phyloP scores from a whole-genome alignment of 2,113 vertebrate genomes.

The Ranitomeya variabilis region DNA sequence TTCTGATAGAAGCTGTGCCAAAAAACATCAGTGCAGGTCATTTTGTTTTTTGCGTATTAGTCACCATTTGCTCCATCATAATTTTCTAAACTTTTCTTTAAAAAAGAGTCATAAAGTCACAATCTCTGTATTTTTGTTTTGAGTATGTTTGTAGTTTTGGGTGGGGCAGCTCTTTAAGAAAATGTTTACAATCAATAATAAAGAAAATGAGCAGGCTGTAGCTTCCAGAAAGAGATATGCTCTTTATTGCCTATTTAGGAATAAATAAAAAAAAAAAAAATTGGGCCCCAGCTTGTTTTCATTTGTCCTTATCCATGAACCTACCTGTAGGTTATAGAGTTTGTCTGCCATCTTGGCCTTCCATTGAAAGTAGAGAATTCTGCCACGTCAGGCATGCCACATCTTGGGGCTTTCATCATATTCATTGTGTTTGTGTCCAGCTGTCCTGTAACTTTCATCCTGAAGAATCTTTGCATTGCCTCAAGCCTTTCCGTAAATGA shows the following conservation, averaged over 20 bases:
- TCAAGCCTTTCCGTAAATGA: conserved; percentile 64
- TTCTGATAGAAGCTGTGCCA: too few relatives aligned
- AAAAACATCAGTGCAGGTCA: too few relatives aligned
- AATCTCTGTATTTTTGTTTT: too few relatives aligned
- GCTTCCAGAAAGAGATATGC: neutral
- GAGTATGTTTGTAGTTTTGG: neutral
- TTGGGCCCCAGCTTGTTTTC: too few relatives aligned
- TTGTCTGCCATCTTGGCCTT: conserved; percentile 69
- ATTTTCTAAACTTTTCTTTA: too few relatives aligned
- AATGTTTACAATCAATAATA: neutral
- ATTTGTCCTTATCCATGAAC: neutral
- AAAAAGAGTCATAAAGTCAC: too few relatives aligned
- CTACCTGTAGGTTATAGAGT: conserved; percentile 71
- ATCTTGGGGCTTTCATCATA: conserved; percentile 65
- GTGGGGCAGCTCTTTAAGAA: neutral
- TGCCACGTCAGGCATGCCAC: conserved; percentile 69
- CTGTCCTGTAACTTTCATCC: conserved; percentile 63
- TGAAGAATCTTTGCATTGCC: conserved; percentile 68
- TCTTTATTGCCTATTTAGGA: neutral
- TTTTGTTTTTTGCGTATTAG: too few relatives aligned
- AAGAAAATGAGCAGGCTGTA: neutral
- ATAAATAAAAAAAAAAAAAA: too few relatives aligned
- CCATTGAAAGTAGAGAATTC: conserved; percentile 63
- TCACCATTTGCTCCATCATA: too few relatives aligned
- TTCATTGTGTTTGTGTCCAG: conserved; percentile 60